These are phyloP conservation scores for Beroe forskalii DNA, from an alignment of 37 sponge, comb jelly and placozoan genomes.

Conservation along the genomic window DNA sequence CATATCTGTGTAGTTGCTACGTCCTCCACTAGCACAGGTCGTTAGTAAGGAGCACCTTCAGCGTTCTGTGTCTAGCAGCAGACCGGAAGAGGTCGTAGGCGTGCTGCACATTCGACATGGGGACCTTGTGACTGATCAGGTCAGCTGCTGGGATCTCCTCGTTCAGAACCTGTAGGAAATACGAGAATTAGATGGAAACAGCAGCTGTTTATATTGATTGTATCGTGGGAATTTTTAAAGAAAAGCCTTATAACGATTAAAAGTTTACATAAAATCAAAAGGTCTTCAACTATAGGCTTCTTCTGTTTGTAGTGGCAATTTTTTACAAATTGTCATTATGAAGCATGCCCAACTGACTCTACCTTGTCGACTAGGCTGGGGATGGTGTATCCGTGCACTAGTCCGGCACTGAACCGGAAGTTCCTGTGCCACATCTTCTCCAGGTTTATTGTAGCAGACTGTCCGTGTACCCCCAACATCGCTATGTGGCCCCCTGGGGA, in stretches of 20 bases:
- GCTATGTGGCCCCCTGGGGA: neutral
- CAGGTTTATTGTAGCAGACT: constrained; percentile 7
- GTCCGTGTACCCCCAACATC: constrained; percentile 13
- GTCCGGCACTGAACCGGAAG: constrained; percentile 32
- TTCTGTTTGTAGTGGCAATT: too few relatives aligned
- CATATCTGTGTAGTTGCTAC: too few relatives aligned
- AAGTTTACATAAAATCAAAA: too few relatives aligned
- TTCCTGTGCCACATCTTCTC: constrained; percentile 22
- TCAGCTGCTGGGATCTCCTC: neutral
- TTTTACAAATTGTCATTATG: too few relatives aligned
- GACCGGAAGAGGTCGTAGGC: neutral
- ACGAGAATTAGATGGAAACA: neutral
- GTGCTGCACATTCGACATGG: neutral
- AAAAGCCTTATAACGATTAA: too few relatives aligned
- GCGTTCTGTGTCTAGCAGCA: neutral
- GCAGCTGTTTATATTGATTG: too few relatives aligned
- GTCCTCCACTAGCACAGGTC: neutral
- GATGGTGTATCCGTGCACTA: neutral
- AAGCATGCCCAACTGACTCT: too few relatives aligned
- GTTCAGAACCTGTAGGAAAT: constrained; percentile 1
- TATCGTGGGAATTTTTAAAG: too few relatives aligned
- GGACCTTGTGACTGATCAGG: constrained; percentile 27
- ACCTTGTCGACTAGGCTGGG: neutral
- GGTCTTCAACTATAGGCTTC: too few relatives aligned
- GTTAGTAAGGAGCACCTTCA: neutral